Base-by-base conservation (phyloP, 2,797 vertebrate genomes). In the Cuniculus paca region DNA sequence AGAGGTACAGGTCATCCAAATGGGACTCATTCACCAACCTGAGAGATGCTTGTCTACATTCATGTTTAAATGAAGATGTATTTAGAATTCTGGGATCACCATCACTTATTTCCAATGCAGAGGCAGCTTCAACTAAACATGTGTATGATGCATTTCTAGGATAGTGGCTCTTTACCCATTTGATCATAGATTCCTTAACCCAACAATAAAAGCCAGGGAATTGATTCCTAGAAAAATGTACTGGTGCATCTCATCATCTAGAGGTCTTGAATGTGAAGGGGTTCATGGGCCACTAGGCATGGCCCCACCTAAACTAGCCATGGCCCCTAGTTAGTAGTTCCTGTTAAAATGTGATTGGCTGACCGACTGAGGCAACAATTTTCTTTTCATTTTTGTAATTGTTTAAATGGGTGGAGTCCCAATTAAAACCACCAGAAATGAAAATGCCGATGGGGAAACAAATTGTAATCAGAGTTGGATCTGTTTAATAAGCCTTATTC, bases 391-490 rank as follows among this genome's bases (percentile, higher is more conserved):
- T 45, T 88, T 54, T 77, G 20, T 50, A 45, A 16, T 68, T 28
- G 39, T 45, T 84, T 80, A 82, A 93, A 87, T 22, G 50, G 50
- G 45, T 58, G 31, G 22, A 48, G 56, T 87, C 58, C 48, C 75
- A 81, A 63, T 75, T 75, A 74, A 78, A 88, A 83, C 63, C 74
- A 65, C 28, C 72, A 61, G 36, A 92, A 68, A 77, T 39, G 54
- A 42, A 36, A 93, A 45, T 77, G 28, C 42, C 84, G 68, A 74
- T 56, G 65, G 82, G 24, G 72, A 95, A 94, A 85, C 54, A 94
- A 80, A 81, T 19, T 42, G 20, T 82, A 75, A 91, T 83, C 42
- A 84, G 72, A 81, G 80, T 31, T 28, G 20, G 45, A 58, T 90
- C 90, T 95, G 16, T 39, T 60, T 45, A 65, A n/a, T 81, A 90